phyloP scores from a whole-genome alignment of 2,888 invertebrate genomes.

The Pristionchus japonicus region DNA sequence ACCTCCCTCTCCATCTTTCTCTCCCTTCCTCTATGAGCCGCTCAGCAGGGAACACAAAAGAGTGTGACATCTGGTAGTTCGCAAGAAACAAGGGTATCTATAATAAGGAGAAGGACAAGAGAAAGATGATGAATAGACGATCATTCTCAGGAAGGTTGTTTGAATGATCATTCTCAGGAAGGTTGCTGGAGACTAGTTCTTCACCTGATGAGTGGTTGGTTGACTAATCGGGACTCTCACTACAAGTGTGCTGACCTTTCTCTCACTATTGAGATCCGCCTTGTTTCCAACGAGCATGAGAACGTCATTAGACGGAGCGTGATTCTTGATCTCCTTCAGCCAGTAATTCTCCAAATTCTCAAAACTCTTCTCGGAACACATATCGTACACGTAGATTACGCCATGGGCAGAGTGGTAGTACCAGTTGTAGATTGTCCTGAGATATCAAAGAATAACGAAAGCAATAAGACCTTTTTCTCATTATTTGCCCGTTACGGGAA shows the following conservation, averaged over 20 bases:
- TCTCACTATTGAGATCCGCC: constrained; percentile 73
- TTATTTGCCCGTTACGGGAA: too few relatives aligned
- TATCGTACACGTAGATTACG: constrained; percentile 75
- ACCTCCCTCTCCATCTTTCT: neutral
- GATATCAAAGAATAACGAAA: too few relatives aligned
- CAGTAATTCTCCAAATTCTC: constrained; percentile 75
- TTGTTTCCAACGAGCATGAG: constrained; percentile 75
- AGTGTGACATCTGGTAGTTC: constrained; percentile 23
- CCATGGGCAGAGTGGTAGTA: constrained; percentile 76
- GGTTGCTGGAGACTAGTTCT: too few relatives aligned
- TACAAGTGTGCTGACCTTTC: constrained; percentile 58
- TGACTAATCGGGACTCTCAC: neutral
- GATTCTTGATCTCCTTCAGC: constrained; percentile 73
- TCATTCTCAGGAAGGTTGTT: neutral
- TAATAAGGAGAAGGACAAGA: neutral
- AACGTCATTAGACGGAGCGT: constrained; percentile 75
- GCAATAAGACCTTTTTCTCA: too few relatives aligned
- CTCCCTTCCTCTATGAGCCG: neutral
- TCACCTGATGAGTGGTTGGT: neutral
- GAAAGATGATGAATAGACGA: neutral
- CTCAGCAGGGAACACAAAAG: constrained; percentile 35
- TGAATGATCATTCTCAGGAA: too few relatives aligned
- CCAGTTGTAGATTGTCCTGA: constrained; percentile 75
- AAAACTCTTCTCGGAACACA: constrained; percentile 71
- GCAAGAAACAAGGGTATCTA: neutral